Conservation (phyloP, 2,113 vertebrate genomes). For the Bettongia penicillata region DNA sequence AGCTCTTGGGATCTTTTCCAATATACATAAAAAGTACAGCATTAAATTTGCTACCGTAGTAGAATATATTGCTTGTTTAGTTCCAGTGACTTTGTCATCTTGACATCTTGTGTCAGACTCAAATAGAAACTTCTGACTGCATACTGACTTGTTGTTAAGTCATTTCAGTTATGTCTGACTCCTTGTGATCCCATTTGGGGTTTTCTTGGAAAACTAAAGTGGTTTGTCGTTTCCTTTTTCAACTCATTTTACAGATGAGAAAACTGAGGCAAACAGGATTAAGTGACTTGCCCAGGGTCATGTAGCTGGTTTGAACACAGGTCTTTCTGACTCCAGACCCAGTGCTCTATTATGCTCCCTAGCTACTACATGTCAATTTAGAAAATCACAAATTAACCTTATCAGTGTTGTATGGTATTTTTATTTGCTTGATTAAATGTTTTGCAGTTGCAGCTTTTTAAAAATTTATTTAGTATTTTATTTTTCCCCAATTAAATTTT, state of each 20-base stretch:
- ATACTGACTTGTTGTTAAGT: not conserved
- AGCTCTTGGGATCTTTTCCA: not conserved
- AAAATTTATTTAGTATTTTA: too few relatives aligned
- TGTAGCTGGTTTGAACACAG: not conserved
- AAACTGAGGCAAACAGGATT: not conserved
- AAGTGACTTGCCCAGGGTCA: not conserved
- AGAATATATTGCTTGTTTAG: not conserved
- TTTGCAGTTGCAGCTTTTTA: not conserved
- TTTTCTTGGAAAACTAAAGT: not conserved
- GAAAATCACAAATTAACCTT: not conserved
- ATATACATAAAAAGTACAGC: not conserved
- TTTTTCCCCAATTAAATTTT: too few relatives aligned
- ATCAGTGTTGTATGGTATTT: not conserved
- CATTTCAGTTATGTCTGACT: not conserved
- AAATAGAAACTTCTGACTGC: not conserved
- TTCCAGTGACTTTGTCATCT: not conserved
- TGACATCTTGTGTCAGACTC: not conserved
- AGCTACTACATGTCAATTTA: not conserved
- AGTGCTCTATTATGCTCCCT: too few relatives aligned
- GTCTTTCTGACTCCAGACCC: too few relatives aligned
- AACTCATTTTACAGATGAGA: not conserved
- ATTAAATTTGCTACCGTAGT: not conserved
- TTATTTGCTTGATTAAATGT: not conserved
- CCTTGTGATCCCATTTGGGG: not conserved
- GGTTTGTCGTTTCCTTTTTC: not conserved